These are phyloP conservation scores for Corythornis madagascariensis DNA, from an alignment of 2,113 vertebrate genomes.

Conservation along the genomic window DNA sequence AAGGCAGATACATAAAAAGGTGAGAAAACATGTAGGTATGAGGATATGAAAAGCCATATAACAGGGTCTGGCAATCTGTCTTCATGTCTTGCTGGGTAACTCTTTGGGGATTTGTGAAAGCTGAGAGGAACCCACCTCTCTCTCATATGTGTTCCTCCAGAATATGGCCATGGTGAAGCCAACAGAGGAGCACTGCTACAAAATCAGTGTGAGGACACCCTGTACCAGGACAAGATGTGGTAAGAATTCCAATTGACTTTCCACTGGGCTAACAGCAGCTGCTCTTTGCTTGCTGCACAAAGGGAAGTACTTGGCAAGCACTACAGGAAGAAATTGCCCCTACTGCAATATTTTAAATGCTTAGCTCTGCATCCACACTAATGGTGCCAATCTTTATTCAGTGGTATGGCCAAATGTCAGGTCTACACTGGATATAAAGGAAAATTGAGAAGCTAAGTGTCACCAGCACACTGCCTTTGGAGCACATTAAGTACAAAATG, in stretches of 20 bases:
- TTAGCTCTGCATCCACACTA: slow-evolving; percentile 18
- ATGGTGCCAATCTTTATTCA: neutral
- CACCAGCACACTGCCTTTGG: slow-evolving; percentile 1
- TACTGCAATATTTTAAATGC: slow-evolving; percentile 13
- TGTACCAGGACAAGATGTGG: neutral
- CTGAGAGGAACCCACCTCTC: neutral
- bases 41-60: neutral
- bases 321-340: neutral
- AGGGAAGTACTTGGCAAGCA: neutral
- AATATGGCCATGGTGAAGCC: neutral
- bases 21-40: neutral
- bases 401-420: neutral
- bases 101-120: neutral
- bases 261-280: neutral
- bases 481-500: neutral
- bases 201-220: neutral
- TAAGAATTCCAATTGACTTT: neutral
- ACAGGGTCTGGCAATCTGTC: neutral
- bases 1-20: neutral
- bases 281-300: neutral
- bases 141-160: neutral
- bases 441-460: neutral
- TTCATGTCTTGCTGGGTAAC: neutral
- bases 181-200: neutral
- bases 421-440: neutral